Conservation (phyloP, 2,888 invertebrate species). For the Cetonia aurata region DNA sequence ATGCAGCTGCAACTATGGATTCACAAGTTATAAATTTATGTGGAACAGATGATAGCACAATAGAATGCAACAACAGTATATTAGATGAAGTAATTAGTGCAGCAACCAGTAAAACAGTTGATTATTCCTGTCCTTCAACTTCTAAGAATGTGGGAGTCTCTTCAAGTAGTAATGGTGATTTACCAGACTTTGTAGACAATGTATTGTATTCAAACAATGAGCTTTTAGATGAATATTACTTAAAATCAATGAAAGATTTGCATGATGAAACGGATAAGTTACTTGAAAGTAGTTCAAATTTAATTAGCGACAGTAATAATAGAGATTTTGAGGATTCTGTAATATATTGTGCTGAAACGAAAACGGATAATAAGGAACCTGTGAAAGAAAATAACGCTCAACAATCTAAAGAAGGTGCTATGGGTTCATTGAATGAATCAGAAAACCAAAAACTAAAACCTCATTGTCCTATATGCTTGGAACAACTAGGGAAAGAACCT, state of each 20-base stretch:
- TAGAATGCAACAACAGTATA: background rate
- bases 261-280: slow-evolving; percentile 11
- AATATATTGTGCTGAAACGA: slow-evolving; percentile 8
- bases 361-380: background rate
- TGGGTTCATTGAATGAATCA: background rate
- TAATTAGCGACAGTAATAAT: slow-evolving; percentile 4
- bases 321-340: slow-evolving; percentile 12
- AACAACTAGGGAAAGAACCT: slow-evolving; percentile 13
- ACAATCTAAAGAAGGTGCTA: background rate
- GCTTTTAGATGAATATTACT: slow-evolving; percentile 8
- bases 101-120: background rate
- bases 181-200: slow-evolving; percentile 25
- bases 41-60: background rate
- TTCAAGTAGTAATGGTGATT: background rate
- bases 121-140: slow-evolving; percentile 13
- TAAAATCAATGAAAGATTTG: slow-evolving; percentile 18
- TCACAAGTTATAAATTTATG: slow-evolving; percentile 4
- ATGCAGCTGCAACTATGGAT: background rate
- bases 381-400: background rate
- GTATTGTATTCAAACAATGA: slow-evolving; percentile 20
- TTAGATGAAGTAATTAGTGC: slow-evolving; percentile 6
- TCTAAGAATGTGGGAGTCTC: background rate
- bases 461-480: slow-evolving; percentile 26
- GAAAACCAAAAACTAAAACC: background rate
- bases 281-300: slow-evolving; percentile 10